phyloP scores from a whole-genome alignment of 2,888 invertebrate genomes.

The Amphimallon solstitiale region DNA sequence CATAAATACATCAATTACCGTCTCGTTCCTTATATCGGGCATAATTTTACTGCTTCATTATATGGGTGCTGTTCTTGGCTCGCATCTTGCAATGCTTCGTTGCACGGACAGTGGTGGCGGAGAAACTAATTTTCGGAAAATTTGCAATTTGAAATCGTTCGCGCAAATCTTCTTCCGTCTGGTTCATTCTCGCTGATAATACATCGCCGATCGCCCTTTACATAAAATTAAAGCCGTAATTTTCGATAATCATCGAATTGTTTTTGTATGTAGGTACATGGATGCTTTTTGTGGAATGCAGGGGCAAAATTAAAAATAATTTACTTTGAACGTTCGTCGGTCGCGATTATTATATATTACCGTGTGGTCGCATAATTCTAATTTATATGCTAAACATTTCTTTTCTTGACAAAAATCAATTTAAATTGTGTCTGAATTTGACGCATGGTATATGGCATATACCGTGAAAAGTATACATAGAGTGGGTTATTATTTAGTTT shows the following conservation, averaged over 20 bases:
- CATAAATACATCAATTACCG: constrained; percentile 37
- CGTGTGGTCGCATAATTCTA: not conserved
- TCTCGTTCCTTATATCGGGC: constrained; percentile 34
- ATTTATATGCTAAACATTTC: constrained; percentile 26
- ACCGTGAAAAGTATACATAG: no score
- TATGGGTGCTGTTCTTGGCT: constrained; percentile 31
- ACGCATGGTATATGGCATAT: no score
- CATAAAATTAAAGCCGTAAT: constrained; percentile 30
- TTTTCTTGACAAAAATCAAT: not conserved
- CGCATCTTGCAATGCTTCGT: constrained; percentile 1
- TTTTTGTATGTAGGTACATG: not conserved
- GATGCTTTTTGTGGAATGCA: not conserved
- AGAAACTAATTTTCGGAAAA: not conserved
- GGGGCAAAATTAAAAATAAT: constrained; percentile 1
- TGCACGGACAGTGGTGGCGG: not conserved
- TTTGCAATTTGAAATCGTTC: constrained; percentile 28
- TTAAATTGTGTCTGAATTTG: no score
- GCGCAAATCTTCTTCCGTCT: not conserved
- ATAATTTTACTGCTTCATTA: constrained; percentile 50
- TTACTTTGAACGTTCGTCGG: constrained; percentile 1
- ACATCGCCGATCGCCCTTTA: constrained; percentile 2
- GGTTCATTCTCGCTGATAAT: not conserved
- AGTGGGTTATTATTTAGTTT: no score
- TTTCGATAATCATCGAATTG: constrained; percentile 32
- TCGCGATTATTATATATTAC: not conserved